A percentile compares a stretch with the other conserved stretches of the same genome.
Evolutionary conservation across 2,797 vertebrate genomes (phyloP).

Genomic region (Cirrhinus molitorella): DNA sequence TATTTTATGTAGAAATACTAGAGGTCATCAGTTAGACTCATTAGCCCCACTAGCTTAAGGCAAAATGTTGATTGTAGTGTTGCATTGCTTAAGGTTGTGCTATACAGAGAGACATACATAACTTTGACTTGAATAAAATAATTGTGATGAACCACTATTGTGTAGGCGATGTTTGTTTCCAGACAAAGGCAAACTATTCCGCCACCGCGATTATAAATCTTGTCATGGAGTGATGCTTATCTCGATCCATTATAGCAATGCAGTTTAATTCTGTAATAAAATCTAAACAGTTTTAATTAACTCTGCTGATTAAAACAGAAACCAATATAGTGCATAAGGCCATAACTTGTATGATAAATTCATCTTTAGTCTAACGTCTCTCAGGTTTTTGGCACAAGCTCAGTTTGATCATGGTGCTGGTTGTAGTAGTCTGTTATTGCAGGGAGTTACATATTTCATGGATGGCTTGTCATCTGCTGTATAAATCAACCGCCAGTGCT

Average conservation of each 20-base stretch:
- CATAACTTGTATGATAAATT: slow-evolving; percentile 27
- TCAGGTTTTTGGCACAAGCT: slow-evolving; percentile 21
- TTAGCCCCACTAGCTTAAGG: slow-evolving; percentile 66
- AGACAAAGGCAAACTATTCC: slow-evolving; percentile 16
- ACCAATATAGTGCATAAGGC: slow-evolving; percentile 11
- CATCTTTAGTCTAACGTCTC: not conserved
- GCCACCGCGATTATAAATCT: slow-evolving; percentile 1
- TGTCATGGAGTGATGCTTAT: slow-evolving; percentile 61
- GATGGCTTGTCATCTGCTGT: slow-evolving; percentile 54
- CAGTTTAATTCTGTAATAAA: slow-evolving; percentile 29
- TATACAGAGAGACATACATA: slow-evolving; percentile 25
- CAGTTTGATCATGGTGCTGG: slow-evolving; percentile 11
- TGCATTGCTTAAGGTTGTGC: slow-evolving; percentile 7
- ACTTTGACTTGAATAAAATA: slow-evolving; percentile 20
- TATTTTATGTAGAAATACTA: slow-evolving; percentile 81
- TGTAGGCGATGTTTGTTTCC: not conserved
- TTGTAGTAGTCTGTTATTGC: slow-evolving; percentile 11
- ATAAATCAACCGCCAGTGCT: slow-evolving; percentile 55
- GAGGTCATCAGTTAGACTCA: slow-evolving; percentile 76
- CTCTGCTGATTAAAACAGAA: slow-evolving; percentile 40
- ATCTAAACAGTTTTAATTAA: slow-evolving; percentile 42
- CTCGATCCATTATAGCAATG: slow-evolving; percentile 24
- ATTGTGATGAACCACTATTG: slow-evolving; percentile 18
- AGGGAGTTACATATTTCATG: slow-evolving; percentile 60
- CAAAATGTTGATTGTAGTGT: not conserved